Evolutionary conservation across 1,140 invertebrate species (phyloP).

Genomic region (Bilobella aurantiaca): DNA sequence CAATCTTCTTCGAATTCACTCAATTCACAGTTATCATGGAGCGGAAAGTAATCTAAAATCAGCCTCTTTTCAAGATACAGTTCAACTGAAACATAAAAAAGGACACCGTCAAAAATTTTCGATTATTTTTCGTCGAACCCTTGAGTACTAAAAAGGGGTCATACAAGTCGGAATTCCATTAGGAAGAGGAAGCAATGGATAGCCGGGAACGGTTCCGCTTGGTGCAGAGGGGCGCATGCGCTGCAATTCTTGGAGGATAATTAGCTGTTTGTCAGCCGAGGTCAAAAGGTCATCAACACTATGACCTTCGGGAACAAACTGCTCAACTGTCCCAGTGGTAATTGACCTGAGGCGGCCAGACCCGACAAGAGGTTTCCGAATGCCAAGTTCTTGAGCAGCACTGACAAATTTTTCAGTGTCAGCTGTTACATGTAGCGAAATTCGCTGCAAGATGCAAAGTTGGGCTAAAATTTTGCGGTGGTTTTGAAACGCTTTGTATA

Average conservation of each 20-base stretch:
- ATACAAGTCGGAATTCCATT: too few relatives aligned
- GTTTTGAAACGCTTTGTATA: background rate
- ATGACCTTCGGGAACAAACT: background rate
- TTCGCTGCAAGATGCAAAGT: background rate
- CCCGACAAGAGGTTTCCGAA: background rate
- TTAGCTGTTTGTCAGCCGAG: background rate
- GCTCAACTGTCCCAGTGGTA: background rate
- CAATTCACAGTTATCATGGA: background rate
- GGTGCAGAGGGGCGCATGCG: background rate
- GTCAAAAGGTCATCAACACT: background rate
- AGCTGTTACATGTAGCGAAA: background rate
- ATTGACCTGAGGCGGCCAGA: background rate
- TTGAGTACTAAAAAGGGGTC: too few relatives aligned
- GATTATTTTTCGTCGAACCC: background rate
- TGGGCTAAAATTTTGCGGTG: background rate
- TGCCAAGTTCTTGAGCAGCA: background rate
- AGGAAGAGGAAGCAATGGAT: background rate
- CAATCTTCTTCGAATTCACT: background rate
- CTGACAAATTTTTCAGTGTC: background rate
- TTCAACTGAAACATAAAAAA: background rate
- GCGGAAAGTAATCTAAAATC: background rate
- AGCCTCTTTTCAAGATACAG: background rate
- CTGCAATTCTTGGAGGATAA: background rate
- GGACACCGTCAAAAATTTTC: background rate
- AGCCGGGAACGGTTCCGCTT: background rate